These are phyloP conservation scores for Empidonax traillii DNA, from an alignment of 2,113 vertebrate genomes.

Conservation along the genomic window DNA sequence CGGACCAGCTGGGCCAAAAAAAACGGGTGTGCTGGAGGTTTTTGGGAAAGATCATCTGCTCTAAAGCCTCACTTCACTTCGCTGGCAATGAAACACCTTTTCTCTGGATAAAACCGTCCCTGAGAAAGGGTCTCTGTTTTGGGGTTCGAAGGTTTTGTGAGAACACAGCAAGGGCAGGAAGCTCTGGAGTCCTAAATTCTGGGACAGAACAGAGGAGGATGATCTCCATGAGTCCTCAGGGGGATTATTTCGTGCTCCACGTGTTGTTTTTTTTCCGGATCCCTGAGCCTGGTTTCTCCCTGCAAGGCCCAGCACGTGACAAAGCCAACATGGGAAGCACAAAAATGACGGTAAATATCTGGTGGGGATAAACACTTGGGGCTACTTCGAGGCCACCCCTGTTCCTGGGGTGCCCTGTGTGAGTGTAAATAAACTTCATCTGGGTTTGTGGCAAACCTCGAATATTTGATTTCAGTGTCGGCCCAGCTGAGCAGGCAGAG, in stretches of 20 bases:
- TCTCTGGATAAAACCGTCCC: background rate
- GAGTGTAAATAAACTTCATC: conserved; percentile 29
- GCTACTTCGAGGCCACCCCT: background rate
- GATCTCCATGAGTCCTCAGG: background rate
- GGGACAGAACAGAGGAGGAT: background rate
- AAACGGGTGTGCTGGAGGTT: background rate
- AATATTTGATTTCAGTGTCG: conserved; percentile 31
- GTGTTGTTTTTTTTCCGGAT: background rate
- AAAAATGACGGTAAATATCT: conserved; percentile 47
- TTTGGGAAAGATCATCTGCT: background rate
- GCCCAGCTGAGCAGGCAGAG: background rate
- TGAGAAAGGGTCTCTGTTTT: background rate
- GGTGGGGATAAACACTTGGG: conserved; percentile 13
- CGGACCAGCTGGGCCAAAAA: background rate
- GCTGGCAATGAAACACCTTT: background rate
- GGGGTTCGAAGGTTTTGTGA: conserved; percentile 4
- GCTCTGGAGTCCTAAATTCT: conserved; percentile 11
- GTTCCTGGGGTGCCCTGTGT: conserved; percentile 13
- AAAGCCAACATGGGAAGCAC: conserved; percentile 50
- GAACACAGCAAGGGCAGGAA: background rate
- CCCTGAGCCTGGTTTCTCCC: background rate
- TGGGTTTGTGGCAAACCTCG: conserved; percentile 67
- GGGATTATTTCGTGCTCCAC: background rate
- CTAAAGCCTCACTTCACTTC: background rate
- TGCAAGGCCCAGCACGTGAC: background rate